Base-by-base conservation (phyloP, 2,888 invertebrate genomes). In the Acronicta psi region DNA sequence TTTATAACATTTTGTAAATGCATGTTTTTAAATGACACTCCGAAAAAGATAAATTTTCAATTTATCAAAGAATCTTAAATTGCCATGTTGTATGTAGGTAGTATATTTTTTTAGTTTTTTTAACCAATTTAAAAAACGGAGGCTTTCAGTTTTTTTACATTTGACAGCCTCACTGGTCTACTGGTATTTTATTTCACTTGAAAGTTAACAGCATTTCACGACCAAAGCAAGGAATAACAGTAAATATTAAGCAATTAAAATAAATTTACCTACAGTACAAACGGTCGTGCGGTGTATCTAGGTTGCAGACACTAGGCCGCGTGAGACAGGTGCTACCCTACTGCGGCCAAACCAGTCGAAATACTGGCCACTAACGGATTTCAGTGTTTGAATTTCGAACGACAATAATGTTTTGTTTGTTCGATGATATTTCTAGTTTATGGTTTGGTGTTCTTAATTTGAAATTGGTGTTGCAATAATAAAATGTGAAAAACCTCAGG, bases 301-400 rank as follows among this genome's bases (percentile, higher is more conserved):
- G 66, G 66, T 64, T 66, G 64, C 50, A 47, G 66, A 66, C 70
- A 51, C 66, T 66, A 66, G 66, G 66, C 64, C 64, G 50, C 18
- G 11, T 1, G 55, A 42, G 64, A 56, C 70, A 66, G 66, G 66
- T 66, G 66, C 70, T 56, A 66, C 64, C 66, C 70, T 69, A 66
- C 70, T 69, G 65, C 70, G 64, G 45, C 68, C 45, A 65, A 66
- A 66, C 66, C 66, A 66, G 66, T 66, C 66, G 70, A 66, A 66
- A 66, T 70, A 69, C 66, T 66, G 70, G 65, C 57, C 57, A 31
- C 70, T 69, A 66, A 66, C 66, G 66, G 66, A 66, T 66, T 63
- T 70, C 17, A 69, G 40, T 66, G 34, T 66, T 66, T 70, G 70
- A 70, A 66, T 64, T 66, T 69, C 51, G 70, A 66, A 64, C 41